phyloP scores from a whole-genome alignment of 2,888 invertebrate genomes.

The Cyrtodaria siliqua region DNA sequence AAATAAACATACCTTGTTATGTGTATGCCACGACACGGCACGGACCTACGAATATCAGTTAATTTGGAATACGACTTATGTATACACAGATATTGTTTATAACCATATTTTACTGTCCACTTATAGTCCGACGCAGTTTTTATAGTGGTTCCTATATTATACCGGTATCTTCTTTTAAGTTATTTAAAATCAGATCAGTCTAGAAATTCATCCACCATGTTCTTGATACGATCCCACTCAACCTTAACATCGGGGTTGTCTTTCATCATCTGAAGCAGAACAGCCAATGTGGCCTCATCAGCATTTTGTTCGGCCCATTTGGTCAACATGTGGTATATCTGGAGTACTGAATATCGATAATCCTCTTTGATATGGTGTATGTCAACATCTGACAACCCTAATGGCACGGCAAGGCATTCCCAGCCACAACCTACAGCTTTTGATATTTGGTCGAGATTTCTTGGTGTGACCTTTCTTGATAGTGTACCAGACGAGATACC shows the following conservation, averaged over 20 bases:
- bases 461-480: background rate
- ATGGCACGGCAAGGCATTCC: constrained; percentile 20
- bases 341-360: constrained; percentile 5
- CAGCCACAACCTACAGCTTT: constrained; percentile 25
- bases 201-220: too few species aligned
- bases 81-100: too few species aligned
- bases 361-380: constrained; percentile 30
- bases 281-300: constrained; percentile 5
- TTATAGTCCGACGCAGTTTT: too few species aligned
- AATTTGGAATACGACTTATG: too few species aligned
- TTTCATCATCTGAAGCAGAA: constrained; percentile 10
- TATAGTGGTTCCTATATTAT: too few species aligned
- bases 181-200: too few species aligned
- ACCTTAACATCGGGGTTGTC: background rate
- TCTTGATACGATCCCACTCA: constrained; percentile 5
- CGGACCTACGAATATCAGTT: too few species aligned
- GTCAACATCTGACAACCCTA: constrained; percentile 9
- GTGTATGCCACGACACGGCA: too few species aligned
- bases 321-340: constrained; percentile 18
- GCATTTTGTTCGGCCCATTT: background rate
- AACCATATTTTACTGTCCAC: too few species aligned
- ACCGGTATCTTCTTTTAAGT: too few species aligned
- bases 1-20: too few species aligned
- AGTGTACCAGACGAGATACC: background rate
- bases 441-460: constrained; percentile 10